Evolutionary conservation across 2,888 invertebrate genomes (phyloP).

Genomic region (Hypolimnas misippus): DNA sequence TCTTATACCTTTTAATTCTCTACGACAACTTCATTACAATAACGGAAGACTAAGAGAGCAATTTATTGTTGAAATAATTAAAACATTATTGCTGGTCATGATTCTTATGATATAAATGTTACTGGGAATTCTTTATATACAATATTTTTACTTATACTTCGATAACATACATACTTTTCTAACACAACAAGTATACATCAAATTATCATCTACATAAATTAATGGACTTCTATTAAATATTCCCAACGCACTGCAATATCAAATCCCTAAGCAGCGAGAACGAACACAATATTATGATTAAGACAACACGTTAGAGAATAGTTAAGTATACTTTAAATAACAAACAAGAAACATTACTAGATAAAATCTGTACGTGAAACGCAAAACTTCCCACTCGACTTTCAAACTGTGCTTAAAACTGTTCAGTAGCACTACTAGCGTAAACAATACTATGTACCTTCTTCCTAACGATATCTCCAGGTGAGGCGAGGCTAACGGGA

Average conservation of each 20-base stretch:
- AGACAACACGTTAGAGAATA: slow-evolving; percentile 32
- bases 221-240: slow-evolving; percentile 16
- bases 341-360: slow-evolving; percentile 50
- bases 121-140: too few relatives aligned
- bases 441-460: slow-evolving; percentile 66
- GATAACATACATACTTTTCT: background rate
- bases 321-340: slow-evolving; percentile 40
- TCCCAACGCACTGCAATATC: slow-evolving; percentile 18
- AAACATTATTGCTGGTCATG: too few relatives aligned
- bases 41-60: too few relatives aligned
- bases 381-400: slow-evolving; percentile 49
- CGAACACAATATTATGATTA: slow-evolving; percentile 38
- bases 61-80: too few relatives aligned
- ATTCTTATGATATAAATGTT: too few relatives aligned
- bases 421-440: slow-evolving; percentile 70
- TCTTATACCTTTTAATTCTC: too few relatives aligned
- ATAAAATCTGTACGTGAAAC: slow-evolving; percentile 55
- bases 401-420: slow-evolving; percentile 64
- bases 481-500: slow-evolving; percentile 55
- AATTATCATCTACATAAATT: background rate
- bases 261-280: slow-evolving; percentile 22
- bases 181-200: background rate
- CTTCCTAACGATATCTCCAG: slow-evolving; percentile 65
- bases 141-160: background rate
- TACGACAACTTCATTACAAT: too few relatives aligned